Evolutionary conservation across 2,888 invertebrate species (phyloP).

Genomic region (Drosophila dives): DNA sequence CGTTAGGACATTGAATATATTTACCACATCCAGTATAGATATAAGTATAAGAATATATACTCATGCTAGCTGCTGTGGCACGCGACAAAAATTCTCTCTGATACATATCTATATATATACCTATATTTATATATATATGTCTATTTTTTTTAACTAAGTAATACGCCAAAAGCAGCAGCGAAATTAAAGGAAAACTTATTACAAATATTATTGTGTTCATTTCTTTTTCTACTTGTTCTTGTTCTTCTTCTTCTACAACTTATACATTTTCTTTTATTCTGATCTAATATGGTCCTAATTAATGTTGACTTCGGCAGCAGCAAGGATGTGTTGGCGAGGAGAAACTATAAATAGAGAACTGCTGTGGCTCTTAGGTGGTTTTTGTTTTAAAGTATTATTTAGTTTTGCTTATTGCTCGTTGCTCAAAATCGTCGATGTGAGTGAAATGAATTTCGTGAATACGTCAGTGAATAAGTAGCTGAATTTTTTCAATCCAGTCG

Average conservation of each 20-base stretch:
- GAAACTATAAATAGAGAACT: constrained; percentile 15
- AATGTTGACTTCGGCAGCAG: constrained; percentile 1
- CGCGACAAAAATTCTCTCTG: neutral
- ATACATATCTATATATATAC: constrained; percentile 3
- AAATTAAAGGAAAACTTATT: constrained; percentile 47
- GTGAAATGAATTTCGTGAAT: neutral
- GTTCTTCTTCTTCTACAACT: neutral
- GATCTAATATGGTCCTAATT: constrained; percentile 55
- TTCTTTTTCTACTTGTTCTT: neutral
- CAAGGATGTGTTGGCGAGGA: constrained; percentile 8
- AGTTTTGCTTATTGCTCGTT: constrained; percentile 29
- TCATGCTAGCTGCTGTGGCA: neutral
- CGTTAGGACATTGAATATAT: neutral
- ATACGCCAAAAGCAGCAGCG: constrained; percentile 40
- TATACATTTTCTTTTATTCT: constrained; percentile 41
- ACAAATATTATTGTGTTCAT: constrained; percentile 17
- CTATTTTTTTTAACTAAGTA: constrained; percentile 29
- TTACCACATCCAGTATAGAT: neutral
- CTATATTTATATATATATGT: neutral
- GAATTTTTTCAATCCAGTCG: constrained; percentile 39
- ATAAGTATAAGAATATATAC: neutral
- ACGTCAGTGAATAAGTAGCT: neutral
- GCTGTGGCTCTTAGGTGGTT: constrained; percentile 42
- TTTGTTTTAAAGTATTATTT: constrained; percentile 4
- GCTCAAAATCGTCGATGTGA: constrained; percentile 7